Conservation (phyloP, 2,888 invertebrate species). For the Nephrotoma appendiculata region DNA sequence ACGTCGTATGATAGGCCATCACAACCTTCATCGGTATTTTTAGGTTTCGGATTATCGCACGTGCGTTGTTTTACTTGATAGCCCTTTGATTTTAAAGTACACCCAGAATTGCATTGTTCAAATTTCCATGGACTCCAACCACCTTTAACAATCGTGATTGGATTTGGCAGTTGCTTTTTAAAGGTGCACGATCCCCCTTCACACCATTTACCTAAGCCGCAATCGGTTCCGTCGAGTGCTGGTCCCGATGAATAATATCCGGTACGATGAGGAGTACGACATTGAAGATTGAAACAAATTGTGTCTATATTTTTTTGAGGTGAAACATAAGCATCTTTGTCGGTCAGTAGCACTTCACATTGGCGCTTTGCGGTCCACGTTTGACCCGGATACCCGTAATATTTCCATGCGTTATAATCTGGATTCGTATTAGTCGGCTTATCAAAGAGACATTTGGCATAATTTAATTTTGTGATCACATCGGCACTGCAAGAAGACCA, state of each 20-base stretch:
- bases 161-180: constrained; percentile 19
- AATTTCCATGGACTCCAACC: constrained; percentile 52
- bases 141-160: constrained; percentile 30
- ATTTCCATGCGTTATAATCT: constrained; percentile 45
- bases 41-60: constrained; percentile 38
- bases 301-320: constrained; percentile 29
- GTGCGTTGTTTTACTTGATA: constrained; percentile 39
- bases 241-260: constrained; percentile 68
- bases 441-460: constrained; percentile 52
- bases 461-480: constrained; percentile 44
- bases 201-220: constrained; percentile 52
- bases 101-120: constrained; percentile 49
- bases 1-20: constrained; percentile 48
- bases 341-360: constrained; percentile 50
- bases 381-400: constrained; percentile 49
- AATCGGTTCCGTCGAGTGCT: constrained; percentile 66
- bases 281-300: constrained; percentile 52
- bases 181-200: constrained; percentile 47
- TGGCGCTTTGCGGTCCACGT: constrained; percentile 59
- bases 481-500: constrained; percentile 65
- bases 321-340: constrained; percentile 45
- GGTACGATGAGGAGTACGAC: constrained; percentile 54
- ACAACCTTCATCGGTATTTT: constrained; percentile 41
- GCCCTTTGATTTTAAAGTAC: constrained; percentile 47
- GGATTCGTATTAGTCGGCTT: constrained; percentile 33